Percentiles rank a stretch among this genome's conserved stretches.
These are phyloP conservation scores for Zaprionus ghesquierei DNA, from an alignment of 1,140 invertebrate species.

Conservation along the genomic window DNA sequence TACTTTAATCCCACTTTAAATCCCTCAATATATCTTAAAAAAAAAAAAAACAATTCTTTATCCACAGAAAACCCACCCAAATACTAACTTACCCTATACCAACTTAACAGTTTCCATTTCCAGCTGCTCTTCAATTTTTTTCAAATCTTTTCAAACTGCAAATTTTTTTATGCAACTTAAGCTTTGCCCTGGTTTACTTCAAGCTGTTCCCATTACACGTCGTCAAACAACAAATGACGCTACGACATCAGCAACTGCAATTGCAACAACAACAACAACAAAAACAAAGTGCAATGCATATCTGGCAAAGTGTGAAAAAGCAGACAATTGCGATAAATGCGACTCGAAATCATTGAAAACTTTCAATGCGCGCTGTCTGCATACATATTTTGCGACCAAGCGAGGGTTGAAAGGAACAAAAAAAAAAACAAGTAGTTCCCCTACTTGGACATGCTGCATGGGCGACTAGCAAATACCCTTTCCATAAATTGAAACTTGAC, in stretches of 20 bases:
- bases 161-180: neutral
- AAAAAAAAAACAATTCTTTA: too few species aligned
- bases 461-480: neutral
- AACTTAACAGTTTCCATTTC: too few species aligned
- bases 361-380: conserved; percentile 69
- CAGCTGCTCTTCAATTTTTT: neutral
- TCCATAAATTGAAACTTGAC: too few species aligned
- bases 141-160: neutral
- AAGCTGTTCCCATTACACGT: conserved; percentile 23
- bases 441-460: too few species aligned
- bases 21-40: too few species aligned
- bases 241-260: conserved; percentile 8
- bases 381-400: conserved; percentile 55
- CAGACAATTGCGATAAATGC: conserved; percentile 75
- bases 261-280: neutral
- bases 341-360: conserved; percentile 71
- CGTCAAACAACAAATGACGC: conserved; percentile 17
- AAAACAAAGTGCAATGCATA: conserved; percentile 26
- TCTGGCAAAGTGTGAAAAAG: conserved; percentile 46
- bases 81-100: too few species aligned
- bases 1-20: too few species aligned
- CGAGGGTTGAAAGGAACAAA: neutral
- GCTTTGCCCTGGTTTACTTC: conserved; percentile 9
- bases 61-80: too few species aligned
- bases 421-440: conserved; percentile 12